phyloP scores from a whole-genome alignment of 2,888 invertebrate genomes.

The Lasioglossum vierecki region DNA sequence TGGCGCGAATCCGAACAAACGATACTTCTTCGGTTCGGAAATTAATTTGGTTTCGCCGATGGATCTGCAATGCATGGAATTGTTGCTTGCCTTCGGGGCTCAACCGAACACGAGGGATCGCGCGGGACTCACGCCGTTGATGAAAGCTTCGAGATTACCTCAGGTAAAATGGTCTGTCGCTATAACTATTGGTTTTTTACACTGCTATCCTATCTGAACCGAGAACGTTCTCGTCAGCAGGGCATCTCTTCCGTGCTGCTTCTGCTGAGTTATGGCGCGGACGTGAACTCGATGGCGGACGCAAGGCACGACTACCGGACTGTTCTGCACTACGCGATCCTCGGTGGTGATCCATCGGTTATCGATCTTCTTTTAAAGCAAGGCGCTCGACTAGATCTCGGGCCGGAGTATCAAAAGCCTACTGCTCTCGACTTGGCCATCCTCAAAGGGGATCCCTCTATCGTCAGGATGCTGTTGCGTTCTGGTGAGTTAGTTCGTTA shows the following conservation, averaged over 20 bases:
- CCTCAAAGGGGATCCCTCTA: constrained; percentile 90
- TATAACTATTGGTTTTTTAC: background rate
- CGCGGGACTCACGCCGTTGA: constrained; percentile 94
- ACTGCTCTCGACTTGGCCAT: constrained; percentile 94
- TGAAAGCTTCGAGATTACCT: constrained; percentile 94
- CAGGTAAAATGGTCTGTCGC: constrained; percentile 85
- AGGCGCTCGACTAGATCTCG: constrained; percentile 90
- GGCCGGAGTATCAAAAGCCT: constrained; percentile 88
- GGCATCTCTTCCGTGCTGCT: constrained; percentile 91
- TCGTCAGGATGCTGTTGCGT: constrained; percentile 88
- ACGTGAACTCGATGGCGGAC: constrained; percentile 94
- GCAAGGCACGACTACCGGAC: constrained; percentile 94
- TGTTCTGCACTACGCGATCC: constrained; percentile 94
- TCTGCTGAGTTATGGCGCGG: constrained; percentile 92
- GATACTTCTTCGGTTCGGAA: constrained; percentile 96
- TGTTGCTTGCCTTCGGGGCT: constrained; percentile 93
- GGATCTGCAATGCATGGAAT: constrained; percentile 91
- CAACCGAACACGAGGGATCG: constrained; percentile 94
- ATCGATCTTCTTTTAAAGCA: constrained; percentile 92
- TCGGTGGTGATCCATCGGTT: constrained; percentile 89
- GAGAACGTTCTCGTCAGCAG: constrained; percentile 81
- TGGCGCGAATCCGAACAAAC: constrained; percentile 95
- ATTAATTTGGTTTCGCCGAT: constrained; percentile 92
- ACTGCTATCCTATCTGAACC: background rate
- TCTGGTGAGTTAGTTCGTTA: constrained; percentile 86